Evolutionary conservation across 2,797 vertebrate species (phyloP), one percentile per base, ranked within the genome.

Genomic region (Micromesistius poutassou): DNA sequence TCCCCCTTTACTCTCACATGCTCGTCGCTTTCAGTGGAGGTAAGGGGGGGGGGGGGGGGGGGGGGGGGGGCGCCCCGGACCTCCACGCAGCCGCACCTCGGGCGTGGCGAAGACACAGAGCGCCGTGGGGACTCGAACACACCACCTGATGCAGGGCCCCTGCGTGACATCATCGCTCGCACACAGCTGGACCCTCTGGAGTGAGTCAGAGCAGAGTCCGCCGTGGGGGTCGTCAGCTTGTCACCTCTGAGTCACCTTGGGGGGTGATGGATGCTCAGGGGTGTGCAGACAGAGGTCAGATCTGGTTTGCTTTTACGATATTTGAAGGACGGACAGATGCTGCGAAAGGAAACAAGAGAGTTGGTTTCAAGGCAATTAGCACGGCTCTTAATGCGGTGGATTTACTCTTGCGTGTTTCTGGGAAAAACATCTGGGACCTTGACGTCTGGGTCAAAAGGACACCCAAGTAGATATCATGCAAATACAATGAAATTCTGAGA

Each of bases 1-100:
- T 79, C 30, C 50, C 72, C 79, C 36, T 82, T 80, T 72, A 73
- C 42, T 83, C 72, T 75, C 76, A 66, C 84, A 73, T 79, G 72
- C 72, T 81, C 84, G 81, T 46, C 38, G 50, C 62, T 77, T 85
- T 90, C 79, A 78, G 42, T 40, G 25, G 12, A 76, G 76, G 79
- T 88, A n/a, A n/a, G n/a, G n/a, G n/a, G n/a, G n/a, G n/a, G n/a
- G n/a, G n/a, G n/a, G n/a, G n/a, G n/a, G n/a, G n/a, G n/a, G n/a
- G n/a, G n/a, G n/a, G n/a, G n/a, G 83, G 16, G 46, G 74, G 10
- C n/a, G 55, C 55, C 22, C 55, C 55, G 25, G 55, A 62, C 55
- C 55, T 55, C 46, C 42, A 2, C 40, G 8, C 40, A 7, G 33
- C 9, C 36, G 36, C 7, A n/a, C 36, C 36, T 8, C 30, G 66